These are phyloP conservation scores for Microcebus griseorufus DNA, from an alignment of 2,113 vertebrate genomes.

Conservation along the genomic window DNA sequence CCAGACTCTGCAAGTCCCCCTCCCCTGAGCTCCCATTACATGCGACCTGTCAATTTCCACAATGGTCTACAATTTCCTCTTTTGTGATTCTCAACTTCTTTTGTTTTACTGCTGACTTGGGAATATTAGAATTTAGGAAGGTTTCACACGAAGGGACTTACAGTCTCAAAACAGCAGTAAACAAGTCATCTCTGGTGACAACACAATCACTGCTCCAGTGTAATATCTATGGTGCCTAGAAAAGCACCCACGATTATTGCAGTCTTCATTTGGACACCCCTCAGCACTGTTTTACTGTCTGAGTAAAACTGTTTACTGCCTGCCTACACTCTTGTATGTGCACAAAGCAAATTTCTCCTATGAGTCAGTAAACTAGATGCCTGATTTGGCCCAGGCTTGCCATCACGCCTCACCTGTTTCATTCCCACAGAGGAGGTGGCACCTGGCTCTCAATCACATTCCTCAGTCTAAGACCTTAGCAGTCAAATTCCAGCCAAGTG, in stretches of 20 bases:
- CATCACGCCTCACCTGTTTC: neutral
- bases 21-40: neutral
- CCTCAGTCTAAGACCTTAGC: conserved; percentile 15
- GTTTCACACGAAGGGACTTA: neutral
- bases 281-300: neutral
- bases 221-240: neutral
- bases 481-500: conserved; percentile 37
- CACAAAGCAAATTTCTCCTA: neutral
- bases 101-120: neutral
- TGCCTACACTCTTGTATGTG: neutral
- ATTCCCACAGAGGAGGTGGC: neutral
- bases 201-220: neutral
- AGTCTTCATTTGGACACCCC: neutral
- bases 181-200: neutral
- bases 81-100: neutral
- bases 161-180: conserved; percentile 8
- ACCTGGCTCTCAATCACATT: neutral
- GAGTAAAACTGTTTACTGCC: neutral
- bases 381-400: neutral
- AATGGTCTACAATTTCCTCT: neutral
- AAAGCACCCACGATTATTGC: neutral
- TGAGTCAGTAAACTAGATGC: neutral
- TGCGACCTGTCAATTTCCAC: neutral
- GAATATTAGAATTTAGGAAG: conserved; percentile 9
- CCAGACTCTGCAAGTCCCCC: neutral